These are phyloP conservation scores for Macrobrachium nipponense DNA, from an alignment of 1,140 invertebrate genomes.

Conservation along the genomic window DNA sequence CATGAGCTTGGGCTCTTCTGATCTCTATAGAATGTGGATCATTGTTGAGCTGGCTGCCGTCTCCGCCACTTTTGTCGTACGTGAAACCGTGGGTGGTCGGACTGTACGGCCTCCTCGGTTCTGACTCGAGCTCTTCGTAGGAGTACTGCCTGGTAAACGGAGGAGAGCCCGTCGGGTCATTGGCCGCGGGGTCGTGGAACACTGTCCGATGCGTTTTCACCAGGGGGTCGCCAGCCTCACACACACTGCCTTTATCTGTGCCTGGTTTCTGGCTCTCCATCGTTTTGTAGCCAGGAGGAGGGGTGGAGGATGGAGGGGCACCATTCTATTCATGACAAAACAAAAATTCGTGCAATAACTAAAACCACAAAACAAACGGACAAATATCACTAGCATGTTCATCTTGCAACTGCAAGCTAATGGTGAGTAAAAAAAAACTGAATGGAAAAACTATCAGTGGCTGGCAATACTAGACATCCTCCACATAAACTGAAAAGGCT, in stretches of 20 bases:
- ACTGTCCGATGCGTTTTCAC: conserved; percentile 52
- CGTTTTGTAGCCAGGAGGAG: conserved; percentile 52
- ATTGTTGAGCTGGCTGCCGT: not conserved
- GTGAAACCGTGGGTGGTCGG: conserved; percentile 57
- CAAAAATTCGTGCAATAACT: conserved; percentile 9
- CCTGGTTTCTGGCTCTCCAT: conserved; percentile 9
- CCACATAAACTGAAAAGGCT: too few relatives aligned
- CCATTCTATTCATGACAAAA: conserved; percentile 33
- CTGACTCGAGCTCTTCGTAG: conserved; percentile 60
- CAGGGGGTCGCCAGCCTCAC: conserved; percentile 36
- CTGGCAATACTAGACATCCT: too few relatives aligned
- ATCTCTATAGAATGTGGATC: conserved; percentile 4
- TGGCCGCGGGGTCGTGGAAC: conserved; percentile 30
- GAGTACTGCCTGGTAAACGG: conserved; percentile 59
- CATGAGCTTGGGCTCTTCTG: conserved; percentile 46
- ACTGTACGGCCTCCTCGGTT: conserved; percentile 47
- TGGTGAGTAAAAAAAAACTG: not conserved
- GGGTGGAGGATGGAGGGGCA: conserved; percentile 43
- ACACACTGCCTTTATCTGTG: not conserved
- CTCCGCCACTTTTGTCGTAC: conserved; percentile 39
- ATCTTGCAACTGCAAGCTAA: not conserved
- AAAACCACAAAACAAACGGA: conserved; percentile 20
- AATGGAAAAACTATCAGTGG: not conserved
- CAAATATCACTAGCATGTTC: conserved; percentile 12
- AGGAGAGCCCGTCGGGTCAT: conserved; percentile 31